Conservation (phyloP, 2,113 vertebrate genomes). For the Poicephalus meyeri region DNA sequence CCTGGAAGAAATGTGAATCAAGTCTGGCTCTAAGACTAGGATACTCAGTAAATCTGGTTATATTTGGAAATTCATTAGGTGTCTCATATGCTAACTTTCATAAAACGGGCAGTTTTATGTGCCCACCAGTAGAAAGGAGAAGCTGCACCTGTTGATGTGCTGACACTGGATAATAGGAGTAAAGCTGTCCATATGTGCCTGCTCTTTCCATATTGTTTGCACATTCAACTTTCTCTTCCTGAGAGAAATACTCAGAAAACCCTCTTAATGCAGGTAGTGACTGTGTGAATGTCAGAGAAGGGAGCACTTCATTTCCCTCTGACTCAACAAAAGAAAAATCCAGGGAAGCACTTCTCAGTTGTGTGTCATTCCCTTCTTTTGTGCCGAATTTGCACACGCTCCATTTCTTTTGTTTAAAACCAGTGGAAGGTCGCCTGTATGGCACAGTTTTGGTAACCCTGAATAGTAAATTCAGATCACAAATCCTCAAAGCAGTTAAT, state of each 20-base stretch:
- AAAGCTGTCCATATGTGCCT: neutral
- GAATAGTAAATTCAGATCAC: neutral
- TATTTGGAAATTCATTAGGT: neutral
- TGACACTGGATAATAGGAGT: neutral
- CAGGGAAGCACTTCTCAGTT: neutral
- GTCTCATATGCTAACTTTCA: neutral
- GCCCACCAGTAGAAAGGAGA: neutral
- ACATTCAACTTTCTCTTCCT: neutral
- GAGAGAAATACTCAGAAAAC: neutral
- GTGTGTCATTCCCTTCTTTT: neutral
- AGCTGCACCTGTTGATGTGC: neutral
- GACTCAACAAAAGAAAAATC: neutral
- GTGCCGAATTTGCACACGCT: neutral
- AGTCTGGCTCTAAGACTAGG: neutral
- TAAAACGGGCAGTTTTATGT: neutral
- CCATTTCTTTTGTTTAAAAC: neutral
- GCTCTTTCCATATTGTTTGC: neutral
- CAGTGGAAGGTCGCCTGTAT: rapidly evolving
- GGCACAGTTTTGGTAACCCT: neutral
- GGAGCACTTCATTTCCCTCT: neutral
- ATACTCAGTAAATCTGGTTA: neutral
- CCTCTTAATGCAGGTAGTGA: neutral
- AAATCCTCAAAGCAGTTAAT: constrained; percentile 9
- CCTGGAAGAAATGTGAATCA: neutral
- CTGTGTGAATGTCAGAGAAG: neutral